Evolutionary conservation across 2,888 invertebrate species (phyloP).

Genomic region (Tryphoninae sp.): DNA sequence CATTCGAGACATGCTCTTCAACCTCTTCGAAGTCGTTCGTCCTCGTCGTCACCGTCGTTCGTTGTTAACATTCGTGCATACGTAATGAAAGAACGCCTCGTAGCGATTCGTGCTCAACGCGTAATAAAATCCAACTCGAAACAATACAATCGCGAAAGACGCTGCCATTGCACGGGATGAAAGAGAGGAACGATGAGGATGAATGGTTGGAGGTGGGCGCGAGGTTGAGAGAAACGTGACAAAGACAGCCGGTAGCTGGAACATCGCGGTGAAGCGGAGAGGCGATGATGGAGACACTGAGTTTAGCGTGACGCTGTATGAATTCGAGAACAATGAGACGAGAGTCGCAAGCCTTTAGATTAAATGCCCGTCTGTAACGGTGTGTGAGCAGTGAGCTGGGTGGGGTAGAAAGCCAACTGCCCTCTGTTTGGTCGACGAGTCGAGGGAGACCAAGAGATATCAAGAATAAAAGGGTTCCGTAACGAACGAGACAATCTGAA

Average conservation of each 20-base stretch:
- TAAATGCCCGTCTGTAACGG: constrained; percentile 63
- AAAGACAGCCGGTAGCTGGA: constrained; percentile 54
- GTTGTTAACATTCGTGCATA: neutral
- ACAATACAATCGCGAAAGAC: constrained; percentile 59
- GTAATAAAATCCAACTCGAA: constrained; percentile 70
- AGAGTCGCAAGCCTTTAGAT: constrained; percentile 65
- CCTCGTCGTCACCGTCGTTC: neutral
- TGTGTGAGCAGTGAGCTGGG: neutral
- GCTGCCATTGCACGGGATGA: neutral
- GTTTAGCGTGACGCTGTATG: constrained; percentile 54
- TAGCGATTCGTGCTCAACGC: constrained; percentile 65
- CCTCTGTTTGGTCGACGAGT: constrained; percentile 23
- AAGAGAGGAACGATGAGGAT: constrained; percentile 21
- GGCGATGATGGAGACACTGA: constrained; percentile 40
- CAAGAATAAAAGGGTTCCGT: constrained; percentile 38
- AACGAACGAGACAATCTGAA: constrained; percentile 50
- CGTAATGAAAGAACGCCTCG: constrained; percentile 2
- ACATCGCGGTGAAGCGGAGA: constrained; percentile 37
- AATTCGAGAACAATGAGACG: constrained; percentile 71
- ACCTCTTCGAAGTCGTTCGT: neutral
- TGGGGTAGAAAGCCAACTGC: constrained; percentile 22
- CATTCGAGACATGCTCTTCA: neutral
- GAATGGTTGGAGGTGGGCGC: constrained; percentile 19
- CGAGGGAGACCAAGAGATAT: constrained; percentile 7
- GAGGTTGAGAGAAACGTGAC: constrained; percentile 37